phyloP scores from a whole-genome alignment of 2,888 invertebrate species.

The Drosophila stalkeri region DNA sequence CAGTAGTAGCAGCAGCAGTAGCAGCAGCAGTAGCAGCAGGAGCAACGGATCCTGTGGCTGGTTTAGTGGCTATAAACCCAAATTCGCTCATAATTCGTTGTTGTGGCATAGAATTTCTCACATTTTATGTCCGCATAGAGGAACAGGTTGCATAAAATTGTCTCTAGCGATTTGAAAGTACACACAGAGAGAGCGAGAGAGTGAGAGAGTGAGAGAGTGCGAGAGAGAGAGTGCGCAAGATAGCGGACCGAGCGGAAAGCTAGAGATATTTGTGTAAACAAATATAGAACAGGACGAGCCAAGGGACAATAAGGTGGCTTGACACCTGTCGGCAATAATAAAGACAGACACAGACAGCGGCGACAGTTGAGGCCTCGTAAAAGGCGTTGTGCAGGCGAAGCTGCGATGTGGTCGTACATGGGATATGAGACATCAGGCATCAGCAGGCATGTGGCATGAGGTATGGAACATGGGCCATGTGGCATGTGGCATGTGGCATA shows the following conservation, averaged over 20 bases:
- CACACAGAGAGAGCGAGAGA: neutral
- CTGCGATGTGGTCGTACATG: constrained; percentile 21
- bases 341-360: constrained; percentile 32
- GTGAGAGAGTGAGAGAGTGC: neutral
- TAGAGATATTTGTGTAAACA: constrained; percentile 12
- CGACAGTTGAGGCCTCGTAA: constrained; percentile 50
- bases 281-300: constrained; percentile 17
- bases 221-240: neutral
- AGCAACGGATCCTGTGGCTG: constrained; percentile 47
- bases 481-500: constrained; percentile 10
- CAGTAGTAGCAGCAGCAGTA: neutral
- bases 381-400: constrained; percentile 23
- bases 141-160: constrained; percentile 63
- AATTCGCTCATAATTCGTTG: constrained; percentile 76
- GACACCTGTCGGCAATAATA: constrained; percentile 67
- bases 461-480: neutral
- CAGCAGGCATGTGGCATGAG: constrained; percentile 6
- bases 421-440: constrained; percentile 15
- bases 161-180: constrained; percentile 65
- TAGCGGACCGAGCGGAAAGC: neutral
- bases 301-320: constrained; percentile 58
- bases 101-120: constrained; percentile 61
- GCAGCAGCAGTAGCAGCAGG: neutral
- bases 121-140: constrained; percentile 65
- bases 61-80: constrained; percentile 72